Evolutionary conservation across 2,113 vertebrate genomes (phyloP).

Genomic region (Natator depressus): DNA sequence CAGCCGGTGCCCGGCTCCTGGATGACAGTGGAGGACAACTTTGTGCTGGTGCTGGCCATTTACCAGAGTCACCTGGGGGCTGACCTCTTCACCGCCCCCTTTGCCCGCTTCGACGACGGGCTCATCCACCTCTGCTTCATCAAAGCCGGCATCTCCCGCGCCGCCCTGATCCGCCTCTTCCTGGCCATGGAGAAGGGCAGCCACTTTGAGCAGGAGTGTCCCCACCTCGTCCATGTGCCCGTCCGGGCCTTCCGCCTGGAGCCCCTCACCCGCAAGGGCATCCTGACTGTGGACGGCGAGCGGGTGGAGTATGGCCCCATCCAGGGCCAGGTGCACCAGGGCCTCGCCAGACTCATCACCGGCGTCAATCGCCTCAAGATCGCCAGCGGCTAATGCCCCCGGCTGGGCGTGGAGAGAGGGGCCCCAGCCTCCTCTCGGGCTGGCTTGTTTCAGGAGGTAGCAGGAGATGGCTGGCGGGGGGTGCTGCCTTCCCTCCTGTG

Average conservation of each 20-base stretch:
- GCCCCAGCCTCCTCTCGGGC: not conserved
- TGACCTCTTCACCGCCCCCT: constrained; percentile 85
- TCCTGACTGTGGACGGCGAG: constrained; percentile 92
- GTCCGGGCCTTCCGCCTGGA: constrained; percentile 90
- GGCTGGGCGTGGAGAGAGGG: not conserved
- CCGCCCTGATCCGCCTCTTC: constrained; percentile 87
- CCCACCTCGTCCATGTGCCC: constrained; percentile 84
- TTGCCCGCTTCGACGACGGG: constrained; percentile 87
- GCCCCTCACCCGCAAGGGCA: constrained; percentile 86
- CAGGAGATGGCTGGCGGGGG: not conserved
- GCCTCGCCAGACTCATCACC: constrained; percentile 59
- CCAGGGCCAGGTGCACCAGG: constrained; percentile 86
- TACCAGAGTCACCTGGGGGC: constrained; percentile 89
- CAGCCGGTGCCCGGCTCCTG: constrained; percentile 87
- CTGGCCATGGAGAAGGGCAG: constrained; percentile 90
- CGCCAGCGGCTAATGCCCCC: not conserved
- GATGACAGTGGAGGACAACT: constrained; percentile 89
- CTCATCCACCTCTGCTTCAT: constrained; percentile 90
- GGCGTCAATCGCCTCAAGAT: constrained; percentile 22
- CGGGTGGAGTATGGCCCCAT: constrained; percentile 90
- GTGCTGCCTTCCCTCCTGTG: not conserved
- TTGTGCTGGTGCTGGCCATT: constrained; percentile 88
- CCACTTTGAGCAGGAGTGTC: constrained; percentile 84
- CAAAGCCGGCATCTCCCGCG: constrained; percentile 86
- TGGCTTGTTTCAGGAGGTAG: not conserved